Evolutionary conservation across 2,797 vertebrate genomes (phyloP).

Genomic region (Poliocrania exsul): DNA sequence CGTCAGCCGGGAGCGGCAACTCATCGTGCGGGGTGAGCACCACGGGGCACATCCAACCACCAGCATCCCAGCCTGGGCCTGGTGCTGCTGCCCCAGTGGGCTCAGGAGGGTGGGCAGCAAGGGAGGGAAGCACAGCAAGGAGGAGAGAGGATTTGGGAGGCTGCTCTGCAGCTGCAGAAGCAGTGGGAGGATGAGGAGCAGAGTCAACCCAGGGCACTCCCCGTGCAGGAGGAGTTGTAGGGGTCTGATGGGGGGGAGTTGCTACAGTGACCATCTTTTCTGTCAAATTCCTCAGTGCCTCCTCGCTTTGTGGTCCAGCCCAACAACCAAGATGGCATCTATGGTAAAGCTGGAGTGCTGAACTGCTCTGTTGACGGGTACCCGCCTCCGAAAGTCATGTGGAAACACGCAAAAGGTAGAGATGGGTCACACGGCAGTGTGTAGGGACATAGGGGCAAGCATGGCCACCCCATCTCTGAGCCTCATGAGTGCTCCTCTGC

Average conservation of each 20-base stretch:
- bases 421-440: accelerated
- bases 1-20: slow-evolving; percentile 94
- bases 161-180: accelerated
- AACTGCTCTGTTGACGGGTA: slow-evolving; percentile 98
- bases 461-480: accelerated
- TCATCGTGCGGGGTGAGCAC: slow-evolving; percentile 91
- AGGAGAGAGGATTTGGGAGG: not conserved
- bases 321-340: slow-evolving; percentile 98
- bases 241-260: not conserved
- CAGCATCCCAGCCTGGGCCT: accelerated
- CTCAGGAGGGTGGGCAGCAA: not conserved
- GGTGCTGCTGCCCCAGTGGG: accelerated
- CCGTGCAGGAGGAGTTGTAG: accelerated
- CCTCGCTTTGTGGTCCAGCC: slow-evolving; percentile 97
- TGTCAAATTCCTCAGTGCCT: slow-evolving; percentile 81
- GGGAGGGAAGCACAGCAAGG: accelerated
- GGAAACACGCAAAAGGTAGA: slow-evolving; percentile 96
- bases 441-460: accelerated
- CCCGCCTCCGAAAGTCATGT: slow-evolving; percentile 97
- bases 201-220: not conserved
- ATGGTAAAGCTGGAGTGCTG: slow-evolving; percentile 93
- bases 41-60: accelerated
- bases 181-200: not conserved
- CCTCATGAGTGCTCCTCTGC: accelerated
- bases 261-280: accelerated